phyloP scores from a whole-genome alignment of 2,888 invertebrate species.

The Rhagium mordax region DNA sequence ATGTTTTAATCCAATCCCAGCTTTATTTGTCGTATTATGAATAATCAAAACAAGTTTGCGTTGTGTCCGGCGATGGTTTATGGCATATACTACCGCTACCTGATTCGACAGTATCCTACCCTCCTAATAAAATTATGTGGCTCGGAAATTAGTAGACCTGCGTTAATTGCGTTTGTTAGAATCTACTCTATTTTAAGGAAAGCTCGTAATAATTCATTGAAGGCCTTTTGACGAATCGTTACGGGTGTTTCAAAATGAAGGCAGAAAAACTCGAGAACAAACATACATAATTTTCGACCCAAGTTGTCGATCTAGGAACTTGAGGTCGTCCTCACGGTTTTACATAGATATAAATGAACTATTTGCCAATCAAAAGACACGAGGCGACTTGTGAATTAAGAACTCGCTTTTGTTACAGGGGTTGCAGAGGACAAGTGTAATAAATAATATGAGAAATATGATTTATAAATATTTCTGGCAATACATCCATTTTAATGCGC shows the following conservation, averaged over 20 bases:
- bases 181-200: neutral
- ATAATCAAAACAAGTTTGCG: conserved; percentile 17
- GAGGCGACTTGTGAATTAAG: too few species aligned
- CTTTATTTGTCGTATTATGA: conserved; percentile 21
- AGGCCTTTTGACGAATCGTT: neutral
- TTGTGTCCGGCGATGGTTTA: conserved; percentile 2
- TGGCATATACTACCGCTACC: neutral
- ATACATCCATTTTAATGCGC: conserved; percentile 5
- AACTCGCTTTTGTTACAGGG: too few species aligned
- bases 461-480: conserved; percentile 2
- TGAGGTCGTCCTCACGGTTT: too few species aligned
- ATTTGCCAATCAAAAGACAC: too few species aligned
- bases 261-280: neutral
- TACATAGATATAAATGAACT: too few species aligned
- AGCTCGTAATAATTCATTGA: neutral
- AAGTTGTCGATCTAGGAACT: too few species aligned
- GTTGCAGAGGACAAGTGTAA: too few species aligned
- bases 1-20: conserved; percentile 13
- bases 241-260: neutral
- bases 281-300: too few species aligned
- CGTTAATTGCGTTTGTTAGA: neutral
- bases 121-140: conserved; percentile 10
- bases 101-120: neutral
- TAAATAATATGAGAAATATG: conserved; percentile 1
- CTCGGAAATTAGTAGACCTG: conserved; percentile 13